A percentile compares a stretch with the other conserved stretches of the same genome.
Evolutionary conservation across 2,888 invertebrate species (phyloP).

Genomic region (Agrotis clavis): DNA sequence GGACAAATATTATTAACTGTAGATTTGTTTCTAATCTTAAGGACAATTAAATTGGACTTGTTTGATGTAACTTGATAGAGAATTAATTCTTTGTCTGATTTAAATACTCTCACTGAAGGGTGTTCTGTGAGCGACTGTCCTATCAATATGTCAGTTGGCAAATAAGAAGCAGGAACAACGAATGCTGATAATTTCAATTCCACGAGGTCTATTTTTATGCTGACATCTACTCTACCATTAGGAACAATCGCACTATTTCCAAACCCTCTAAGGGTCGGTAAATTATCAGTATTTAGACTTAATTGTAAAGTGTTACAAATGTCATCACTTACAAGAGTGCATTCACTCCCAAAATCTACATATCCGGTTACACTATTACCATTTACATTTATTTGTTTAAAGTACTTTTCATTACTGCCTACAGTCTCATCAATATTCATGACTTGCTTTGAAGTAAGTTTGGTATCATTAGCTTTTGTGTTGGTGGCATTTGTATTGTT

Average conservation of each 20-base stretch:
- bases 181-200: not conserved
- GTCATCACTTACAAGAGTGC: not conserved
- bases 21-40: not conserved
- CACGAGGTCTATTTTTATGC: too few relatives aligned
- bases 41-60: not conserved
- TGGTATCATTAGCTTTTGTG: not conserved
- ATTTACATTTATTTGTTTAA: not conserved
- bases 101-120: not conserved
- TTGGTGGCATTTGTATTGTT: not conserved
- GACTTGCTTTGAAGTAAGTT: not conserved
- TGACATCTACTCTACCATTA: not conserved
- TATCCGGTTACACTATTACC: not conserved
- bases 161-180: not conserved
- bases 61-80: not conserved
- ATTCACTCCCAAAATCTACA: slow-evolving; percentile 1
- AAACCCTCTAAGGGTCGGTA: not conserved
- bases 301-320: not conserved
- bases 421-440: not conserved
- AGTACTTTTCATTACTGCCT: not conserved
- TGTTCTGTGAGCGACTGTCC: not conserved
- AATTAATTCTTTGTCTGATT: not conserved
- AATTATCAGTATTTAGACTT: not conserved
- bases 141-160: not conserved
- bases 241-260: not conserved
- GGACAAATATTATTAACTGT: not conserved